Evolutionary conservation across 2,113 vertebrate genomes (phyloP).

Genomic region (Neolamprologus brichardi): DNA sequence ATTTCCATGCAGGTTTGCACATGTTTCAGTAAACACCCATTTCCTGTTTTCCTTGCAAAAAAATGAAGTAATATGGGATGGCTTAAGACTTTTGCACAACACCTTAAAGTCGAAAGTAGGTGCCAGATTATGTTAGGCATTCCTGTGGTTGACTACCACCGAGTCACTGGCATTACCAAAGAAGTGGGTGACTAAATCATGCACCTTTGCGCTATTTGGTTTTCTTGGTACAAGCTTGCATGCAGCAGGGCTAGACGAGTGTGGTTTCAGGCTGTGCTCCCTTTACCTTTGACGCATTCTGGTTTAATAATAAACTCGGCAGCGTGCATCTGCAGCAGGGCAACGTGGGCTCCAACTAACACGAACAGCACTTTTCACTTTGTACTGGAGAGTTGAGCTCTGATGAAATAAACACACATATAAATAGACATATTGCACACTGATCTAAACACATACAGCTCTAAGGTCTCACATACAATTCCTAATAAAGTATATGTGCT

Average conservation of each 20-base stretch:
- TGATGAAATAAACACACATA: background rate
- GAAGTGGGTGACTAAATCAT: background rate
- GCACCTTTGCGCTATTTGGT: background rate
- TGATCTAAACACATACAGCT: background rate
- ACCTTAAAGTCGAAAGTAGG: background rate
- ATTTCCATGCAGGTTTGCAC: background rate
- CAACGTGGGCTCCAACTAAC: background rate
- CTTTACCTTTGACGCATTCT: background rate
- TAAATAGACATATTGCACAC: accelerated
- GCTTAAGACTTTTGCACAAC: background rate
- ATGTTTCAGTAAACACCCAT: background rate
- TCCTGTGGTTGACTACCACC: background rate
- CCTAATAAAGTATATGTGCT: background rate
- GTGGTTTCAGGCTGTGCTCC: background rate
- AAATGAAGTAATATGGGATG: background rate
- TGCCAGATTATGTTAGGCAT: background rate
- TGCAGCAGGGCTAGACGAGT: background rate
- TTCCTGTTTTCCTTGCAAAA: background rate
- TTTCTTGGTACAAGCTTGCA: background rate
- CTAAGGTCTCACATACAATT: background rate
- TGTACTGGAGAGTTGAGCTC: background rate
- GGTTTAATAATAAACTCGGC: constrained; percentile 19
- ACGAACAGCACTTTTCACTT: background rate
- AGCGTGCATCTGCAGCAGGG: constrained; percentile 36
- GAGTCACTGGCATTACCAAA: background rate